Evolutionary conservation across 2,113 vertebrate species (phyloP).

Genomic region (Strigops habroptila): DNA sequence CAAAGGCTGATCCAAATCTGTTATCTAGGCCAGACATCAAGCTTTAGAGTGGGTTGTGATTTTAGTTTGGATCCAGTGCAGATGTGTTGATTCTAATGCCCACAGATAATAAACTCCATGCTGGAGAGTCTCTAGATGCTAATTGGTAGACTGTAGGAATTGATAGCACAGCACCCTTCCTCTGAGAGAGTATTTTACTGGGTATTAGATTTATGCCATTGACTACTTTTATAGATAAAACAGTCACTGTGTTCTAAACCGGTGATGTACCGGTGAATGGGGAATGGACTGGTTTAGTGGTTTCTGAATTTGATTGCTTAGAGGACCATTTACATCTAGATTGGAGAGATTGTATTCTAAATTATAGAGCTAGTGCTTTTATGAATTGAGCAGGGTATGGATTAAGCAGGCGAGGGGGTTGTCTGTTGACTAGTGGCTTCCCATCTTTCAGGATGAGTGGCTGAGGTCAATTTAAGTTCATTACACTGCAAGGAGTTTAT

Average conservation of each 20-base stretch:
- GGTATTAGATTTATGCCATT: background rate
- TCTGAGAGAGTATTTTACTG: background rate
- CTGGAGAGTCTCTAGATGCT: background rate
- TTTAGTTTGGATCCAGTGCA: background rate
- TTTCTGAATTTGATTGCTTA: background rate
- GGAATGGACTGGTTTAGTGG: background rate
- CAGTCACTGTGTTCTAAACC: background rate
- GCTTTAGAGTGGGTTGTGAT: background rate
- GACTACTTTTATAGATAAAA: background rate
- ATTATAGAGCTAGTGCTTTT: background rate
- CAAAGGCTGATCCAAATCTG: background rate
- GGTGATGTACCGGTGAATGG: background rate
- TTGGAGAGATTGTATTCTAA: background rate
- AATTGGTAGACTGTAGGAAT: background rate
- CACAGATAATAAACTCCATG: background rate
- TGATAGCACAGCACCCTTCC: background rate
- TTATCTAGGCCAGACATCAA: background rate
- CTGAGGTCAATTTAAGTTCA: slow-evolving; percentile 23
- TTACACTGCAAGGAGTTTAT: slow-evolving; percentile 31
- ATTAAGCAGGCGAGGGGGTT: background rate
- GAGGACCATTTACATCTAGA: background rate
- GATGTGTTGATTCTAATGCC: background rate
- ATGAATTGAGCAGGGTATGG: background rate
- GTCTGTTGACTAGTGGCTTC: background rate
- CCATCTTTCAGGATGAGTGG: background rate